Evolutionary conservation across 35 echinoderm and acorn worm species (phyloP), one percentile per base, ranked within the genome.

Genomic region (Acanthaster planci): DNA sequence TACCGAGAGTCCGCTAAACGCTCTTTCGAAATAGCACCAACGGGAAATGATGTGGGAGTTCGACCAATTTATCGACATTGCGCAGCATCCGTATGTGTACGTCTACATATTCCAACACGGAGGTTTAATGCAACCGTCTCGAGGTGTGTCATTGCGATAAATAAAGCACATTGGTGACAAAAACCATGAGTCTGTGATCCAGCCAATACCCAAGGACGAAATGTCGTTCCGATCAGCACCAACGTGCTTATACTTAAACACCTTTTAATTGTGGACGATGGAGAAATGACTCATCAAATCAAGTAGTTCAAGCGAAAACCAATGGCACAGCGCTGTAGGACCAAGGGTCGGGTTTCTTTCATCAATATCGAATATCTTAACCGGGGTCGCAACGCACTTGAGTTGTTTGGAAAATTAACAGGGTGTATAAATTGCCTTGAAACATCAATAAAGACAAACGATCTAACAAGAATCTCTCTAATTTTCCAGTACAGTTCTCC

Each of bases 401-500:
- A 29, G 8, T 72, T 72, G 64, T 72, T 72, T 72, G 34, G 26
- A 31, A 26, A 72, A 14, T 34, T 72, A 26, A 60, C 27, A 21
- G 34, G 14, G 14, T 34, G 42, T 12, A 72, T 6, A 72, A 34
- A 72, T 72, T 72, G 30, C 64, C 64, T 72, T 72, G 64, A 72
- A 72, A 72, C 64, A 72, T 72, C 64, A 72, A 72, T 34, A 72
- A 72, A 14, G 64, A 72, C 34, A 26, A 72, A 72, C 64, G 30
- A 72, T 29, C 64, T 72, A 72, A 26, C 23, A 72, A 34, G 19
- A 72, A 72, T 72, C 64, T 72, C 23, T 72, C 64, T 72, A 72
- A 72, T 72, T 72, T 72, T 72, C 64, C 64, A 72, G 26, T 72
- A 34, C 64, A 72, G 7, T 72, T 72, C 64, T 34, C 64, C 64